Evolutionary conservation across 2,888 invertebrate species (phyloP), one percentile per base, ranked within the genome.

Genomic region (Caenorhabditis wallacei): DNA sequence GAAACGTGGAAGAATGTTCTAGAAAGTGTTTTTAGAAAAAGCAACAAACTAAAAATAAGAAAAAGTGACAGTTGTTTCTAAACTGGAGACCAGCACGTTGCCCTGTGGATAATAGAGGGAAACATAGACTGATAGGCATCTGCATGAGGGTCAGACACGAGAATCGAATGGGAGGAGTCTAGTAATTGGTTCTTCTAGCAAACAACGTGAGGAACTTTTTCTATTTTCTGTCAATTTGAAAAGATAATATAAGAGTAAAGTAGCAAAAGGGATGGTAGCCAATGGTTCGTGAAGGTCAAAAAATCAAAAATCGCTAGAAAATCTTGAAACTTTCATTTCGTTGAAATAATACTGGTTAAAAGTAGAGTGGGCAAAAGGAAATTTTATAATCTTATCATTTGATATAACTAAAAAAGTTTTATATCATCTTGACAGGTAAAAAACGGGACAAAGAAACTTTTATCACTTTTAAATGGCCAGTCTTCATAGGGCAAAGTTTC

Each of bases 181-280:
- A 37, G 53, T n/a, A 5, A 2, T 26, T 35, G 68, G 37, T 68
- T 40, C 53, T 69, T 69, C 53, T 54, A 54, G 69, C 69, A 78
- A 78, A 78, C 54, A 78, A 26, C 16, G 68, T 18, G 46, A 26
- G 48, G 74, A 56, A 74, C 64, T 53, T 74, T 64, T 43, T 35
- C 16, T 22, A 54, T 40, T 46, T 24, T 22, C n/a, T n/a, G n/a
- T n/a, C n/a, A n/a, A n/a, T n/a, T 26, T 30, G 43, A 53, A 30
- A 24, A 57, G 57, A 59, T 35, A 56, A 10, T 57, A 26, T 10
- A 2, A 35, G 22, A 40, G 40, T 40, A 40, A 40, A 10, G 13
- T 35, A 13, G 40, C 11, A 53, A 53, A 37, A 22, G 11, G 10
- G 18, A 20, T 20, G 22, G 43, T 46, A 10, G 46, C 35, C 26